phyloP scores from a whole-genome alignment of 2,797 vertebrate genomes.

The Siniperca obscura region DNA sequence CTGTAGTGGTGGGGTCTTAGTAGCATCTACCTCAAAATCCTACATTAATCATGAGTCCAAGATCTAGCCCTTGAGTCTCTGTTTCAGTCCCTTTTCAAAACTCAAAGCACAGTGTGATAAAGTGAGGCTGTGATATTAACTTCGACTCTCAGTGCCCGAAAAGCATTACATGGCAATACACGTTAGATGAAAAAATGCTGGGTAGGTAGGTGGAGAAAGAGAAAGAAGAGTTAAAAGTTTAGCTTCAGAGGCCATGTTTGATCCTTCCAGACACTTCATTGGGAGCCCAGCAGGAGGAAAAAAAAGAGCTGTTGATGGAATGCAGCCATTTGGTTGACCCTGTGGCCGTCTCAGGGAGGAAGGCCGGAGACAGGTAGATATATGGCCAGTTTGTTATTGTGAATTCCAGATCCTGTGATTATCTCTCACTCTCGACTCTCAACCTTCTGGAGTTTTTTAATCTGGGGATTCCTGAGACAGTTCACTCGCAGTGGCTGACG shows the following conservation, averaged over 20 bases:
- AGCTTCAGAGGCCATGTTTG: constrained; percentile 78
- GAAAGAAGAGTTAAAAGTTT: constrained; percentile 56
- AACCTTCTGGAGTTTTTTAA: constrained; percentile 95
- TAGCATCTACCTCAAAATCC: constrained; percentile 38
- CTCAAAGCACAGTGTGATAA: constrained; percentile 29
- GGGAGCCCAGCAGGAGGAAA: constrained; percentile 72
- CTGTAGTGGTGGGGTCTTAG: constrained; percentile 19
- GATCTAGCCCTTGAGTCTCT: constrained; percentile 29
- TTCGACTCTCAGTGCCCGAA: constrained; percentile 9
- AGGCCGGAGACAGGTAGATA: constrained; percentile 98
- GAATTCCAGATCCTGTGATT: constrained; percentile 98
- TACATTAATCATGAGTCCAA: constrained; percentile 40
- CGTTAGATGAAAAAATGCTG: background rate
- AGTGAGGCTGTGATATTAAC: constrained; percentile 28
- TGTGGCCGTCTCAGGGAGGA: constrained; percentile 92
- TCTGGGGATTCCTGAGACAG: constrained; percentile 94
- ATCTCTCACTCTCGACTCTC: constrained; percentile 87
- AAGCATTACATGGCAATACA: constrained; percentile 20
- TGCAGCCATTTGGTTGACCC: constrained; percentile 93
- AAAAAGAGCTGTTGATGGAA: constrained; percentile 88
- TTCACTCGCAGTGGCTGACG: constrained; percentile 87
- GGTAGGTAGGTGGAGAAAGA: constrained; percentile 20
- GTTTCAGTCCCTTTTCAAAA: constrained; percentile 11
- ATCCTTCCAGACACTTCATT: constrained; percentile 82
- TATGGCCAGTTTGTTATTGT: constrained; percentile 99